Evolutionary conservation across 2,113 vertebrate genomes (phyloP).

Genomic region (Pitta sordida): DNA sequence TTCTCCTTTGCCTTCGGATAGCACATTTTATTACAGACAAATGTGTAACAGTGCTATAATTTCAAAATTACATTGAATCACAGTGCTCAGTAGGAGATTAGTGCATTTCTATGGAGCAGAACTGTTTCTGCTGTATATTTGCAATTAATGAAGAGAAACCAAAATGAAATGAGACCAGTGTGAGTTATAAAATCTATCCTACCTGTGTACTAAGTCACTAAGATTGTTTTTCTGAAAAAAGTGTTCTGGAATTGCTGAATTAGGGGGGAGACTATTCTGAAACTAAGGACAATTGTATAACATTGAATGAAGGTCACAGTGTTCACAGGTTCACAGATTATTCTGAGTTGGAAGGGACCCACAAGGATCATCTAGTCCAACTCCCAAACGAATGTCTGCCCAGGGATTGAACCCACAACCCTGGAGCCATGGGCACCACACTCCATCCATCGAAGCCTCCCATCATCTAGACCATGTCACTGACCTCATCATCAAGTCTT

Average conservation of each 20-base stretch:
- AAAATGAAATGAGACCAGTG: conserved; percentile 30
- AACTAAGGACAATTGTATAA: background rate
- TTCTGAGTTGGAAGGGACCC: too few species aligned
- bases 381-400: too few species aligned
- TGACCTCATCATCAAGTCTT: too few species aligned
- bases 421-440: too few species aligned
- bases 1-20: background rate
- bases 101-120: conserved; percentile 24
- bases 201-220: conserved; percentile 8
- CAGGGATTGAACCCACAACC: too few species aligned
- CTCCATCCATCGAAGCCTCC: too few species aligned
- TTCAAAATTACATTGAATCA: conserved; percentile 25
- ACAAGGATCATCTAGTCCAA: too few species aligned
- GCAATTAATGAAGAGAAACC: conserved; percentile 59
- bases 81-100: conserved; percentile 3
- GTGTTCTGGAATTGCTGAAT: background rate
- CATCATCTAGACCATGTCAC: too few species aligned
- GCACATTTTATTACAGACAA: background rate
- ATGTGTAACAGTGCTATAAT: background rate
- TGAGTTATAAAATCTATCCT: conserved; percentile 26
- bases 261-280: background rate
- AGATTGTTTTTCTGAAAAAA: background rate
- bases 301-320: background rate
- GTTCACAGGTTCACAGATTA: too few species aligned
- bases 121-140: conserved; percentile 36